Evolutionary conservation across 2,113 vertebrate genomes (phyloP).

Genomic region (Polypterus senegalus): DNA sequence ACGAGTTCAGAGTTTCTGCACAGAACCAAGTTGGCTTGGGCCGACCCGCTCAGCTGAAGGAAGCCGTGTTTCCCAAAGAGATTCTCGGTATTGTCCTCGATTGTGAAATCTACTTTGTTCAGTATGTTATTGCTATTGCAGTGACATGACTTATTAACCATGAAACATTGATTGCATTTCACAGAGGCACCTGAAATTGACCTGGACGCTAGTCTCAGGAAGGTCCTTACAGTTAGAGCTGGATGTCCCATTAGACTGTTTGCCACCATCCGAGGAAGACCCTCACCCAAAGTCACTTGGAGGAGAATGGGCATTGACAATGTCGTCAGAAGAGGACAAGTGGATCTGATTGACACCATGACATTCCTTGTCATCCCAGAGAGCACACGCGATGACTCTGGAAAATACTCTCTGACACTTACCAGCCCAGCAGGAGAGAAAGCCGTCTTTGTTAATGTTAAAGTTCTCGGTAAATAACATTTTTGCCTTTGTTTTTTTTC

Average conservation of each 20-base stretch:
- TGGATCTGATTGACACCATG: constrained; percentile 95
- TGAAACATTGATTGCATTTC: constrained; percentile 25
- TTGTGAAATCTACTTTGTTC: constrained; percentile 9
- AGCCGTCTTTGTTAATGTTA: constrained; percentile 87
- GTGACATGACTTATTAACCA: constrained; percentile 9
- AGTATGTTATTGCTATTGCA: background rate
- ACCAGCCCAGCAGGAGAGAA: constrained; percentile 86
- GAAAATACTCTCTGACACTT: constrained; percentile 86
- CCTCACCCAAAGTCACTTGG: constrained; percentile 81
- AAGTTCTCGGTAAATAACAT: constrained; percentile 73
- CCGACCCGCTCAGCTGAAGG: constrained; percentile 74
- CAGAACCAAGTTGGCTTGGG: constrained; percentile 96
- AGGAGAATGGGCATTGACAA: constrained; percentile 91
- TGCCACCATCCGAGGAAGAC: constrained; percentile 83
- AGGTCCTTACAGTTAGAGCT: constrained; percentile 78
- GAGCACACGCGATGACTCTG: constrained; percentile 83
- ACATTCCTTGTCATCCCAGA: constrained; percentile 90
- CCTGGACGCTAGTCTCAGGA: constrained; percentile 83
- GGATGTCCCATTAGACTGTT: constrained; percentile 92
- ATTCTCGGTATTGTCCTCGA: constrained; percentile 62
- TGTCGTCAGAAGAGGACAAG: constrained; percentile 83
- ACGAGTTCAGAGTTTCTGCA: constrained; percentile 91
- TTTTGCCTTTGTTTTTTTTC: background rate
- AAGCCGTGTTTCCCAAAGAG: constrained; percentile 77
- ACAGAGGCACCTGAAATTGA: constrained; percentile 87